A percentile compares a stretch with the other conserved stretches of the same genome.
phyloP scores from a whole-genome alignment of 2,113 vertebrate genomes.

The Gopherus flavomarginatus region DNA sequence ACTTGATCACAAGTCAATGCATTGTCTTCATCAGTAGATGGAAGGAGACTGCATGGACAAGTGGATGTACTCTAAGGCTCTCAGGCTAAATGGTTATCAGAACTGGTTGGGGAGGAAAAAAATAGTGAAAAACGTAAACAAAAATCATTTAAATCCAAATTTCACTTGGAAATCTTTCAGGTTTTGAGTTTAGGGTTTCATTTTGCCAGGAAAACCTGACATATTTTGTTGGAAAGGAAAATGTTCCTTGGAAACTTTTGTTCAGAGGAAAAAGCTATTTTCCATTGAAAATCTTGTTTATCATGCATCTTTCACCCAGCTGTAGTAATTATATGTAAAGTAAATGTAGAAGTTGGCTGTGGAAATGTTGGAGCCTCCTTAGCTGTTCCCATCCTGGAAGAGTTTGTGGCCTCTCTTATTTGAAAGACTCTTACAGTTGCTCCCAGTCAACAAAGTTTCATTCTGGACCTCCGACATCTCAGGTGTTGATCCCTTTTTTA shows the following conservation, averaged over 20 bases:
- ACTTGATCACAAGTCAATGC: background rate
- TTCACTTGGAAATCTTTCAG: background rate
- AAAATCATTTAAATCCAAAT: background rate
- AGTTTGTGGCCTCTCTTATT: background rate
- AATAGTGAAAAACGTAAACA: background rate
- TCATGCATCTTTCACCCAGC: background rate
- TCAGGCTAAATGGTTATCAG: background rate
- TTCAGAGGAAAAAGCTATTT: background rate
- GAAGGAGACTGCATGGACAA: background rate
- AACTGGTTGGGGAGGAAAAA: background rate
- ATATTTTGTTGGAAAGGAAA: background rate
- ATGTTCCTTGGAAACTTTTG: background rate
- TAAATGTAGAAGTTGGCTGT: background rate
- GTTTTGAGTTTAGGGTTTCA: background rate
- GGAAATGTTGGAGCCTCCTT: background rate
- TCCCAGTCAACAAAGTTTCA: background rate
- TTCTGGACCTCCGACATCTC: background rate
- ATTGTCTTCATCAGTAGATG: background rate
- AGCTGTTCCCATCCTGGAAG: background rate
- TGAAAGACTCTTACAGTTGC: background rate
- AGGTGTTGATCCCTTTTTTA: background rate
- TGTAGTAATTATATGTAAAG: background rate
- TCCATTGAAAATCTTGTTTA: background rate
- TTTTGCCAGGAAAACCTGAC: background rate
- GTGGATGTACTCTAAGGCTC: background rate